These are phyloP conservation scores for Aphrocallistes beatrix DNA, from an alignment of 37 sponge, comb jelly and placozoan species.

Conservation along the genomic window DNA sequence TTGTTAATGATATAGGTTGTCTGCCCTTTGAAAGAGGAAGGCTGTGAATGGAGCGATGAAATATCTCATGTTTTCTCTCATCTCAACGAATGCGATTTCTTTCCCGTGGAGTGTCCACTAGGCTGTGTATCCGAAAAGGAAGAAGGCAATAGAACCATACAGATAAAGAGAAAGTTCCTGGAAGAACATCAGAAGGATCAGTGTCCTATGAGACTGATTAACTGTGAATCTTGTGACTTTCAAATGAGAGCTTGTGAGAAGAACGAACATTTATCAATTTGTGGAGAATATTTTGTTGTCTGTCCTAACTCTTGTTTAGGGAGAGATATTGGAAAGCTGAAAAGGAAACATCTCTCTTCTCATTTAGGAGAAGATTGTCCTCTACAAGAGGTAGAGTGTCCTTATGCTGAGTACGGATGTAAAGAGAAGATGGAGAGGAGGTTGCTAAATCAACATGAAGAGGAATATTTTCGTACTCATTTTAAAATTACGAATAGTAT, in stretches of 20 bases:
- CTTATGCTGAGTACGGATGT: background rate
- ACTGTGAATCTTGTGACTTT: background rate
- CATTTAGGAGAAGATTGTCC: background rate
- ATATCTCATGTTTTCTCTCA: background rate
- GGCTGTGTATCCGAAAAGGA: background rate
- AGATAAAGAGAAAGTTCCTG: background rate
- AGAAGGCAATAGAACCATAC: background rate
- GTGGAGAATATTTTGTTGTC: background rate
- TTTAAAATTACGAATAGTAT: too few species aligned
- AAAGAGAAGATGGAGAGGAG: conserved; percentile 8
- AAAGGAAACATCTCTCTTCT: too few species aligned
- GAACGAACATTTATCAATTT: background rate
- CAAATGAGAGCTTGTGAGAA: background rate
- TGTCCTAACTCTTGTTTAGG: background rate
- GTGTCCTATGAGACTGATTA: background rate
- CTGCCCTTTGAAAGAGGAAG: background rate
- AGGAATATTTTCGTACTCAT: background rate
- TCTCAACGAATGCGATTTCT: background rate
- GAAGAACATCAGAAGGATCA: background rate
- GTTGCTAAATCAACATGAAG: background rate
- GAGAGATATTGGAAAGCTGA: too few species aligned
- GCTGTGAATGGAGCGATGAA: background rate
- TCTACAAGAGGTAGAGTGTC: background rate
- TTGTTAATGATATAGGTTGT: background rate
- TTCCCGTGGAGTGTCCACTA: background rate